Percentiles rank a stretch among this genome's conserved stretches.
Evolutionary conservation across 2,888 invertebrate species (phyloP).

Genomic region (Chloromyia formosa): DNA sequence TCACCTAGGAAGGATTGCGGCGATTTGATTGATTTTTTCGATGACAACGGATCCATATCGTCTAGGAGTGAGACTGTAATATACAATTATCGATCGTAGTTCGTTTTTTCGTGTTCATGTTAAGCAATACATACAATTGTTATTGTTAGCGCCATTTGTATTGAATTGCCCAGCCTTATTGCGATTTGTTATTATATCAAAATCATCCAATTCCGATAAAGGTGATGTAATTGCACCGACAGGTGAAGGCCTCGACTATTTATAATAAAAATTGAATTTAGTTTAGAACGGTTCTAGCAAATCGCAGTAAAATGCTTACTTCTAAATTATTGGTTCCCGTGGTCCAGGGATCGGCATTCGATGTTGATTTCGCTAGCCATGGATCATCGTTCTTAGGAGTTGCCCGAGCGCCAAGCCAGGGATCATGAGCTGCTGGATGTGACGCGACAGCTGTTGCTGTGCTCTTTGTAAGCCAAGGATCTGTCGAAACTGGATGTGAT

Average conservation of each 20-base stretch:
- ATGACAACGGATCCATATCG: conserved; percentile 63
- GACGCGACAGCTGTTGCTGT: conserved; percentile 51
- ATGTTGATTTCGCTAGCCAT: conserved; percentile 59
- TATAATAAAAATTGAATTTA: background rate
- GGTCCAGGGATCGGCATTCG: conserved; percentile 70
- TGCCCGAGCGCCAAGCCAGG: conserved; percentile 56
- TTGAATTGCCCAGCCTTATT: conserved; percentile 64
- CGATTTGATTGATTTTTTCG: conserved; percentile 72
- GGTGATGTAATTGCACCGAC: conserved; percentile 60
- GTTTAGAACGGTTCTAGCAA: conserved; percentile 50
- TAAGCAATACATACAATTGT: conserved; percentile 56
- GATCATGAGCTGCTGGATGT: conserved; percentile 53
- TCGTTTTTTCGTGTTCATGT: conserved; percentile 8
- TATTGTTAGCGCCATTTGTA: conserved; percentile 59
- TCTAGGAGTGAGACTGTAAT: conserved; percentile 60
- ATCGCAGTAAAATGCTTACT: background rate
- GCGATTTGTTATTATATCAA: conserved; percentile 85
- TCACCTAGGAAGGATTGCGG: conserved; percentile 97
- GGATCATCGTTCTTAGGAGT: conserved; percentile 55
- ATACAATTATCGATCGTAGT: conserved; percentile 31
- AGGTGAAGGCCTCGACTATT: conserved; percentile 52
- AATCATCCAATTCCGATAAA: conserved; percentile 83
- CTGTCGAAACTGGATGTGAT: conserved; percentile 52
- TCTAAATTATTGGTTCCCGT: conserved; percentile 59
- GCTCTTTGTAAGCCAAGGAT: conserved; percentile 59